A percentile compares a stretch with the other conserved stretches of the same genome.
These are phyloP conservation scores for Marasmarcha lunaedactyla DNA, from an alignment of 2,888 invertebrate species.

Conservation along the genomic window DNA sequence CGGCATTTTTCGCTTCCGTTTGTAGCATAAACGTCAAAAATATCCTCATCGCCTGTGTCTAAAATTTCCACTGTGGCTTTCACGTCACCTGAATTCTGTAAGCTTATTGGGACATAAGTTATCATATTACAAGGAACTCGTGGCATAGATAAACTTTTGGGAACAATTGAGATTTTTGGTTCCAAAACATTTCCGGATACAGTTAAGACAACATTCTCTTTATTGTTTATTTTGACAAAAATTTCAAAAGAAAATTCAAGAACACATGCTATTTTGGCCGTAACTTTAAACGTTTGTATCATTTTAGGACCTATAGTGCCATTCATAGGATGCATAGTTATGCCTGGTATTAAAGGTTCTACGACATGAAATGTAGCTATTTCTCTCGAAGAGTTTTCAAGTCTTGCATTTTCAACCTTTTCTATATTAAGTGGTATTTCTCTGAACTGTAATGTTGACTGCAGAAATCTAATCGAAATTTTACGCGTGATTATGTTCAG, in stretches of 20 bases:
- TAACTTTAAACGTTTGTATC: slow-evolving; percentile 52
- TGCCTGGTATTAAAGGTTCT: slow-evolving; percentile 52
- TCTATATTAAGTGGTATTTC: slow-evolving; percentile 52
- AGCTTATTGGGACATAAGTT: slow-evolving; percentile 43
- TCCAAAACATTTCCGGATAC: slow-evolving; percentile 59
- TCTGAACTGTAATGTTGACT: slow-evolving; percentile 38
- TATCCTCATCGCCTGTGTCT: slow-evolving; percentile 42
- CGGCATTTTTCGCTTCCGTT: slow-evolving; percentile 44
- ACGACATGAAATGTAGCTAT: slow-evolving; percentile 59
- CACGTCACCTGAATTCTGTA: slow-evolving; percentile 40
- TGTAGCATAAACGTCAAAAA: slow-evolving; percentile 41
- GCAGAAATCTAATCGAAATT: slow-evolving; percentile 49
- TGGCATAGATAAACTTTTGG: slow-evolving; percentile 56
- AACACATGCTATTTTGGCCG: slow-evolving; percentile 47
- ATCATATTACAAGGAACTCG: slow-evolving; percentile 54
- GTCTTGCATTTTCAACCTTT: slow-evolving; percentile 45
- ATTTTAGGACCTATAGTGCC: slow-evolving; percentile 65
- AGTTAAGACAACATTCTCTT: slow-evolving; percentile 46
- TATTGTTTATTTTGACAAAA: slow-evolving; percentile 49
- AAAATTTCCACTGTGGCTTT: slow-evolving; percentile 36
- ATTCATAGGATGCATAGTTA: slow-evolving; percentile 56
- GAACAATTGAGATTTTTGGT: slow-evolving; percentile 58
- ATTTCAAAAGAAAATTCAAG: slow-evolving; percentile 49
- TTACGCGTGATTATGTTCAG: slow-evolving; percentile 44
- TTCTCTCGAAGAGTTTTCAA: slow-evolving; percentile 67